Evolutionary conservation across 1,140 invertebrate species (phyloP).

Genomic region (Oedothorax gibbosus): DNA sequence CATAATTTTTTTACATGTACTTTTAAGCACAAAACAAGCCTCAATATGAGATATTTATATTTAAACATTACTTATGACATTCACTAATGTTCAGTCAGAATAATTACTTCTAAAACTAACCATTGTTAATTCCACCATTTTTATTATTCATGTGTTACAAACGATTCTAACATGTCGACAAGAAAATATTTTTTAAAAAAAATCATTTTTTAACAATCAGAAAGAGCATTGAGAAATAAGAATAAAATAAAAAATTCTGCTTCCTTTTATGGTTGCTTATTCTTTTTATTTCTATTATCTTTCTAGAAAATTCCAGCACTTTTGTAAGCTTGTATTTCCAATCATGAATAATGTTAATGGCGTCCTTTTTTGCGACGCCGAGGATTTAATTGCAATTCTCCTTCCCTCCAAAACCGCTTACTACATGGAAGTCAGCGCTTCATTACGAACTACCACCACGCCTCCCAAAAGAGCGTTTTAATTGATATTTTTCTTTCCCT

Average conservation of each 20-base stretch:
- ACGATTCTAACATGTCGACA: too few species aligned
- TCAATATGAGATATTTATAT: too few species aligned
- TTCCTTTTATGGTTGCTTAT: background rate
- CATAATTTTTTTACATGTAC: too few species aligned
- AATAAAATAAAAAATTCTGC: background rate
- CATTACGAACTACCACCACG: conserved; percentile 52
- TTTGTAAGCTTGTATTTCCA: conserved; percentile 41
- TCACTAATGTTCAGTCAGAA: too few species aligned
- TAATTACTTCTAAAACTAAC: too few species aligned
- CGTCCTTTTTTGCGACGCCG: conserved; percentile 50
- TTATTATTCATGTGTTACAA: too few species aligned
- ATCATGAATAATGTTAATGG: conserved; percentile 57
- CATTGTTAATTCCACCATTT: too few species aligned
- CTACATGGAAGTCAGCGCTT: conserved; percentile 35
- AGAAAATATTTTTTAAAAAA: too few species aligned
- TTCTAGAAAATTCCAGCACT: background rate
- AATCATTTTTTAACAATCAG: too few species aligned
- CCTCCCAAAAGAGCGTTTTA: conserved; percentile 50
- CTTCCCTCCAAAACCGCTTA: conserved; percentile 37
- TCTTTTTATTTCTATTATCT: conserved; percentile 2
- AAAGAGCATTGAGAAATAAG: background rate
- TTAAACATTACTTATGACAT: too few species aligned
- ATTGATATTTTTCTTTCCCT: conserved; percentile 27
- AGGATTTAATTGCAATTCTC: conserved; percentile 55
- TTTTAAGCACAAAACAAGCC: too few species aligned